Conservation (phyloP, 1,140 invertebrate species). For the Drosophila dunni region DNA sequence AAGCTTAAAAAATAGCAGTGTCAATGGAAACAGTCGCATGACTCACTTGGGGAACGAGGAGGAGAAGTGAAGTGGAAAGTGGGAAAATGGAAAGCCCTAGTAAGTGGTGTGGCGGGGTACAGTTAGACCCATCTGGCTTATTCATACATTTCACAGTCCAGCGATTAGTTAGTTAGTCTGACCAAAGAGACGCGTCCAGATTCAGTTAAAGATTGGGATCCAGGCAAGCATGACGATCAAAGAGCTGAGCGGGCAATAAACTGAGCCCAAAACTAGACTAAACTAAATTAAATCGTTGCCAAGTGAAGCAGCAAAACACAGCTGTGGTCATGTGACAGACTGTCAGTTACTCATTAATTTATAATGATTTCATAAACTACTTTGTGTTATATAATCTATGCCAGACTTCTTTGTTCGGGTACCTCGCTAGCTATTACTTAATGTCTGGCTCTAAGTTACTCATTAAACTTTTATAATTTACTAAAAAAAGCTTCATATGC, state of each 20-base stretch:
- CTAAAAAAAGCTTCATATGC: too few species aligned
- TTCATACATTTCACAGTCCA: slow-evolving; percentile 31
- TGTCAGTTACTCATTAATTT: neutral
- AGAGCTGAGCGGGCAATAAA: slow-evolving; percentile 55
- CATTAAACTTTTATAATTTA: too few species aligned
- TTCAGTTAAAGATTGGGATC: slow-evolving; percentile 5
- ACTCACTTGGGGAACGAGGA: slow-evolving; percentile 20
- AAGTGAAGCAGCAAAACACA: slow-evolving; percentile 26
- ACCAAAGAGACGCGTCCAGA: slow-evolving; percentile 62
- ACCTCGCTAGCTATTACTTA: too few species aligned
- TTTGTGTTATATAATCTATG: too few species aligned
- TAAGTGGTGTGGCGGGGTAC: slow-evolving; percentile 33
- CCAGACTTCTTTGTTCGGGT: too few species aligned
- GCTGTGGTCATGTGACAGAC: neutral
- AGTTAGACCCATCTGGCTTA: slow-evolving; percentile 43
- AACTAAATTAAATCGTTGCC: slow-evolving; percentile 40
- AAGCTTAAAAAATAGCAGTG: slow-evolving; percentile 23
- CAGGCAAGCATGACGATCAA: slow-evolving; percentile 64
- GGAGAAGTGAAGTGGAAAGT: slow-evolving; percentile 28
- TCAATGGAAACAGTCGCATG: slow-evolving; percentile 37
- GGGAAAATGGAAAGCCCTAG: slow-evolving; percentile 13
- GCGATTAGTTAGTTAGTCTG: slow-evolving; percentile 36
- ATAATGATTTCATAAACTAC: neutral
- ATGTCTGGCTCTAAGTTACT: too few species aligned
- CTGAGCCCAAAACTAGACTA: slow-evolving; percentile 5